Conservation (phyloP, 1,140 invertebrate genomes). For the Hyles vespertilio region DNA sequence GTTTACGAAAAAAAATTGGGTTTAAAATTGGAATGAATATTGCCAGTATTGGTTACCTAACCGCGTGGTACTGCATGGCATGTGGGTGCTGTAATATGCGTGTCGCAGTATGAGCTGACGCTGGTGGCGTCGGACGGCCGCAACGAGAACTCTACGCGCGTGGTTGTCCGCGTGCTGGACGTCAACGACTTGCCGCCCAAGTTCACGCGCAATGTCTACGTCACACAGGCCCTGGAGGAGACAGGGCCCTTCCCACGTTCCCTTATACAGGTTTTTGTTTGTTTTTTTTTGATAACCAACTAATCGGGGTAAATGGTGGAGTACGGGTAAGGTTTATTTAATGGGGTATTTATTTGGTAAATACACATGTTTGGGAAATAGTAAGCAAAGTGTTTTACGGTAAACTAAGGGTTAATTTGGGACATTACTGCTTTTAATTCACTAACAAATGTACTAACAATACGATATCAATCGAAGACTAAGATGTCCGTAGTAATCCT, state of each 20-base stretch:
- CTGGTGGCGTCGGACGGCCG: conserved; percentile 91
- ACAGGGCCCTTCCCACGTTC: conserved; percentile 68
- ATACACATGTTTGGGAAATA: no score
- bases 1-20: no score
- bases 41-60: no score
- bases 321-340: background rate
- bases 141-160: conserved; percentile 88
- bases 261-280: conserved; percentile 70
- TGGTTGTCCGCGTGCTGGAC: conserved; percentile 86
- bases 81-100: conserved; percentile 51
- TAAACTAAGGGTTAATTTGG: no score
- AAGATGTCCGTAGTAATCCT: no score
- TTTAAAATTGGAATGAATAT: no score
- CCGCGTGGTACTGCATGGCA: conserved; percentile 47
- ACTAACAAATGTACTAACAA: no score
- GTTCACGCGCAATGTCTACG: conserved; percentile 84
- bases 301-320: no score
- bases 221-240: conserved; percentile 71
- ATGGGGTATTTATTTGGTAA: no score
- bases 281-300: conserved; percentile 24
- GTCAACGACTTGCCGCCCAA: conserved; percentile 89
- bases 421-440: no score
- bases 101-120: conserved; percentile 87
- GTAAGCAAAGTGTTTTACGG: no score
- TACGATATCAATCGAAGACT: no score